These are phyloP conservation scores for Pontoporia blainvillei DNA, from an alignment of 2,113 vertebrate species.

Conservation along the genomic window DNA sequence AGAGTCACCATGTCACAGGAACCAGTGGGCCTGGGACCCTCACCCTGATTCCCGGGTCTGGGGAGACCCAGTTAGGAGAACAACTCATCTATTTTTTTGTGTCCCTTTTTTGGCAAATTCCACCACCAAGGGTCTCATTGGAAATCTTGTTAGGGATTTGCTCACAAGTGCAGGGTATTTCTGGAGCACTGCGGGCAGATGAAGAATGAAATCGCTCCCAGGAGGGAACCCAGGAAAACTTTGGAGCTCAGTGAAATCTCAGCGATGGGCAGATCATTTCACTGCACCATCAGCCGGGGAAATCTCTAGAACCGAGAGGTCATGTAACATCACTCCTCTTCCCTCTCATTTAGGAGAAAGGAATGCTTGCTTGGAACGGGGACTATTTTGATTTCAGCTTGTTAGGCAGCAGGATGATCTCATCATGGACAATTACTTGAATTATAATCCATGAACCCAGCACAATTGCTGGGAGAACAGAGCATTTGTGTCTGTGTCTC, in stretches of 20 bases:
- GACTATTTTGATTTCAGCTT: constrained; percentile 34
- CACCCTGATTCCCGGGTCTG: background rate
- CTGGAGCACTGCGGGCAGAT: constrained; percentile 35
- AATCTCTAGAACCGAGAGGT: background rate
- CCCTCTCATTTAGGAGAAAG: background rate
- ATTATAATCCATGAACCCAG: background rate
- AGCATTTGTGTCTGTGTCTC: constrained; percentile 49
- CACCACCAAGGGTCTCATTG: background rate
- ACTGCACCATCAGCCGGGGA: background rate
- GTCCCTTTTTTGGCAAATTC: background rate
- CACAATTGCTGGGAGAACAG: constrained; percentile 20
- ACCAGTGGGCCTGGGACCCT: background rate
- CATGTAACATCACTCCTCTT: rapidly evolving
- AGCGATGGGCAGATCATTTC: background rate
- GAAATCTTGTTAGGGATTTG: background rate
- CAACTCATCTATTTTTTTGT: rapidly evolving
- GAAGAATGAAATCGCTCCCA: constrained; percentile 24
- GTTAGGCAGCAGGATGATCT: constrained; percentile 9
- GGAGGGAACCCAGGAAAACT: constrained; percentile 47
- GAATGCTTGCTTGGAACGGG: constrained; percentile 8
- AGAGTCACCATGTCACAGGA: background rate
- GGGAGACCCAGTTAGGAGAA: background rate
- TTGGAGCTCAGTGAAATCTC: background rate
- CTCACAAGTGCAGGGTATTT: constrained; percentile 52
- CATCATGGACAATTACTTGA: background rate